Conservation (phyloP, 53 echinoderm and acorn worm species). For the Pentamera pediparva region DNA sequence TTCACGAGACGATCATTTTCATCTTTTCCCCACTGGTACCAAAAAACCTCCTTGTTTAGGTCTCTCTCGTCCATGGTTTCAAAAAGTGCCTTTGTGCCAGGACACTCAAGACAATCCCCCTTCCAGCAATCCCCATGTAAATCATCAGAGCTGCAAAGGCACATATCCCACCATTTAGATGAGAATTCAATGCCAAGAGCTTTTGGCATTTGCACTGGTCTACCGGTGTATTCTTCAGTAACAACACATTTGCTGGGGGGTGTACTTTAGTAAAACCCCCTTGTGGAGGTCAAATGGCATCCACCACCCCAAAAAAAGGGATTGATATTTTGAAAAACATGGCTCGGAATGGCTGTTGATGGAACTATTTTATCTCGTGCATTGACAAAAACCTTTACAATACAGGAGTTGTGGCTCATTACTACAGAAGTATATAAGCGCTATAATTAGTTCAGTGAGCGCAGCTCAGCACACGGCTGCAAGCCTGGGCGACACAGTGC, state of each 20-base stretch:
- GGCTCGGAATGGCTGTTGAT: no score
- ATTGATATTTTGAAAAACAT: no score
- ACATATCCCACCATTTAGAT: neutral
- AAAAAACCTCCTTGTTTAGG: conserved; percentile 3
- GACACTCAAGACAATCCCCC: neutral
- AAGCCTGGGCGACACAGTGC: no score
- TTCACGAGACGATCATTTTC: conserved; percentile 2
- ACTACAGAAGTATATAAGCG: no score
- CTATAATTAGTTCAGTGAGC: no score
- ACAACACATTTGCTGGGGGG: neutral
- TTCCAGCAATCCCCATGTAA: conserved; percentile 7
- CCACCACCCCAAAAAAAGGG: no score
- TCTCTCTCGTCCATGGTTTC: neutral
- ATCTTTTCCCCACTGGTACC: neutral
- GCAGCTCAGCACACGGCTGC: no score
- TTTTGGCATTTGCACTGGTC: neutral
- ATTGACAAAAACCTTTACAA: no score
- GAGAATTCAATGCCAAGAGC: neutral
- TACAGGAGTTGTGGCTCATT: no score
- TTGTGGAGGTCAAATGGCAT: no score
- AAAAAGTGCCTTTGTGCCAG: neutral
- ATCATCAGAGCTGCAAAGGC: neutral
- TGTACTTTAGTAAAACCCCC: no score
- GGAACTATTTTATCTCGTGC: no score
- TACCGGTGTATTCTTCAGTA: neutral